Base-by-base conservation (phyloP, 2,888 invertebrate species). In the Erpobdella octoculata region DNA sequence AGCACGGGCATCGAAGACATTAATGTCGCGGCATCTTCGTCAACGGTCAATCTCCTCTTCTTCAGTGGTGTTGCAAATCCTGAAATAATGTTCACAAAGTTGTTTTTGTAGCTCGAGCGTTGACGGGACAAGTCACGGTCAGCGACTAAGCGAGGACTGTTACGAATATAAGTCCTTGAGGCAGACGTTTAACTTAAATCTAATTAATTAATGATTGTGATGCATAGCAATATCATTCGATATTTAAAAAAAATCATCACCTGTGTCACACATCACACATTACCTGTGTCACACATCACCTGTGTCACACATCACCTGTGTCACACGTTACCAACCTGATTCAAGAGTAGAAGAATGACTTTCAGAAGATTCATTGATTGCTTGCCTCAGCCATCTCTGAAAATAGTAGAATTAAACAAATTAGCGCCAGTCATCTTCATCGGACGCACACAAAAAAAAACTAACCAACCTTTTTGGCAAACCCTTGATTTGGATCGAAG, bases 321-420 rank as follows among this genome's bases (percentile, higher is more conserved):
- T n/a, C 5, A 48, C 25, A 9, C 35, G 18, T 37, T 58, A 37
- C 12, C 33, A 33, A 33, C 15, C n/a, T n/a, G n/a, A n/a, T n/a
- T n/a, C n/a, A n/a, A n/a, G n/a, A n/a, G n/a, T n/a, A n/a, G n/a
- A n/a, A n/a, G n/a, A n/a, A n/a, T n/a, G 25, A 21, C 53, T 48
- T 37, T 66, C 48, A 6, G 58, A 35, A 21, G 67, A 67, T 28
- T 71, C 71, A 15, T 67, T 71, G 58, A 71, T 71, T 12, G 71
- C 71, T 59, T 71, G 71, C 33, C 66, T 33, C 28, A 71, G 37
- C 71, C 71, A 71, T 37, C 71, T 46, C 71, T 71, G 71, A n/a
- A 9, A 21, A 62, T 15, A 41, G n/a, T 41, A 31, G n/a, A 25
- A 33, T 62, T 5, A 62, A 62, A 62, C 28, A 6, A 53, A 2